Base-by-base conservation (phyloP, 2,797 vertebrate species). In the Chaenodraco wilsoni region DNA sequence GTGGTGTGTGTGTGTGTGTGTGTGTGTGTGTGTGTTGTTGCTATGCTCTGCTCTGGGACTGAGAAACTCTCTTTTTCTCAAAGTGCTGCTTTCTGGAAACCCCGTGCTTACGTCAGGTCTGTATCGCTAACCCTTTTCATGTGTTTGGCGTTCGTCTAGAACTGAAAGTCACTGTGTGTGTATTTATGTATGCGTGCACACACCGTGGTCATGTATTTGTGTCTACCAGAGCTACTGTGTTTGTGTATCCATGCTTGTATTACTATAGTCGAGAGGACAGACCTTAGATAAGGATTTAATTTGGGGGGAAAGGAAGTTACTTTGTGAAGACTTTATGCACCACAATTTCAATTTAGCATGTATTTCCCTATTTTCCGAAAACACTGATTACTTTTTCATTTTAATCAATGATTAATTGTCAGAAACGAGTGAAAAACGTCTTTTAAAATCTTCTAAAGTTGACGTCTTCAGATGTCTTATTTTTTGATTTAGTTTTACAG, bases 21-120 rank as follows among this genome's bases (percentile, higher is more conserved):
- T 27, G 23, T 21, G 23, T 27, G 23, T 21, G 23, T 23, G 23
- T 23, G 23, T 69, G 65, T 79, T 75, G 71, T 64, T 86, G 90
- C 87, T 91, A 79, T 89, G 86, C 89, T 84, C 16, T 88, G 86
- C 88, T 79, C 61, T 80, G 75, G 76, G 83, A 95, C 93, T 95
- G 90, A 94, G 93, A 87, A 90, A 90, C 87, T 94, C 69, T 95
- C 88, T 94, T 90, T 92, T 79, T 94, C 86, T 90, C 82, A 90
- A 93, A 94, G 92, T 94, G 95, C 95, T 95, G 94, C 95, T 93
- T 76, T 89, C 91, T 94, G 94, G 94, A 92, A 95, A 94, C 88
- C 94, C 94, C 81, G 90, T 93, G 88, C 93, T 94, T 92, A 92
- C 85, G 81, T 93, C 93, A 95, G 95, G 95, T 95, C 91, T 95